Evolutionary conservation across 2,797 vertebrate species (phyloP).

Genomic region (Melanotaenia boesemani): DNA sequence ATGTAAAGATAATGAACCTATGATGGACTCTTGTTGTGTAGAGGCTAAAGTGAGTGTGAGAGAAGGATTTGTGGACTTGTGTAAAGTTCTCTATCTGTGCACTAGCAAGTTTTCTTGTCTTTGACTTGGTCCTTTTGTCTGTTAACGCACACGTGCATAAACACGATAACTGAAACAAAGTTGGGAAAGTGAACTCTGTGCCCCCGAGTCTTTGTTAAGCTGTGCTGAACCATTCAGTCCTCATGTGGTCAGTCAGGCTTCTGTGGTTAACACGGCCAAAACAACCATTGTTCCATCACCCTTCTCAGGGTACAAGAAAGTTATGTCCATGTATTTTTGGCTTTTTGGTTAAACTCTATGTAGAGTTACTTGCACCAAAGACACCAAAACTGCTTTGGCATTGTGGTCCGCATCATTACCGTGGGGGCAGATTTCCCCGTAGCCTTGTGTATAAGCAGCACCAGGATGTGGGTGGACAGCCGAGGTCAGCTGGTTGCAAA

Average conservation of each 20-base stretch:
- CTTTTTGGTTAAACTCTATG: constrained; percentile 13
- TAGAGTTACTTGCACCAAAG: neutral
- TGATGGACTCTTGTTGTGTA: constrained; percentile 12
- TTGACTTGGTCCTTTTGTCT: constrained; percentile 23
- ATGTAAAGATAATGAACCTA: constrained; percentile 49
- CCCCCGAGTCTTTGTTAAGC: constrained; percentile 35
- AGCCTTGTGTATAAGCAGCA: constrained; percentile 24
- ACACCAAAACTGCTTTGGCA: too few relatives aligned
- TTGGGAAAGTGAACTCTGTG: constrained; percentile 34
- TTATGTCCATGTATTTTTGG: constrained; percentile 16
- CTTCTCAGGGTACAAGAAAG: constrained; percentile 15
- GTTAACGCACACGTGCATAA: constrained; percentile 44
- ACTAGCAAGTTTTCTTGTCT: constrained; percentile 30
- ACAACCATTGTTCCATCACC: constrained; percentile 33
- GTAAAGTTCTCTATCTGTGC: constrained; percentile 17
- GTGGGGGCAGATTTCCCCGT: constrained; percentile 48
- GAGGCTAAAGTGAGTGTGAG: neutral
- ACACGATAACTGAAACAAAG: constrained; percentile 31
- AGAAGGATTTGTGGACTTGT: constrained; percentile 20
- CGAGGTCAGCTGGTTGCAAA: constrained; percentile 32
- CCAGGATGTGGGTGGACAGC: constrained; percentile 52
- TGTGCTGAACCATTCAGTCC: constrained; percentile 49
- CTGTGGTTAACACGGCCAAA: constrained; percentile 29
- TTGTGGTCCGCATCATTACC: too few relatives aligned
- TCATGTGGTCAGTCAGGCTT: constrained; percentile 47